Conservation (phyloP, 2,888 invertebrate species). For the Trilocha varians region DNA sequence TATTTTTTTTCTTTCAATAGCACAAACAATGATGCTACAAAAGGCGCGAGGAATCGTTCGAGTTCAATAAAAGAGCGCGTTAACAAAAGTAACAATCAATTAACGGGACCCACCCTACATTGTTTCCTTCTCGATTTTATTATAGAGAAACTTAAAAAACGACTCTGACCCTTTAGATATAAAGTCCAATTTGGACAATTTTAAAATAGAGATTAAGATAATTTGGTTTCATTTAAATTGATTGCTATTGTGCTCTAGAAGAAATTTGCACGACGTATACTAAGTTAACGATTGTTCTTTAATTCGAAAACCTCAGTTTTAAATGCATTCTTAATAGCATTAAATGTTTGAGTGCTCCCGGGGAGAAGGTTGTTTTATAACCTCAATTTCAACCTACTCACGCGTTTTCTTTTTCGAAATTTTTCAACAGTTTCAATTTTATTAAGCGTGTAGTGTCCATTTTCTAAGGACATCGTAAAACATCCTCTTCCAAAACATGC, state of each 20-base stretch:
- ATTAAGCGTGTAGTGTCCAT: no score
- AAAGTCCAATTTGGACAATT: slow-evolving; percentile 11
- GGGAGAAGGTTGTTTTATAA: no score
- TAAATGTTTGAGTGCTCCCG: not conserved
- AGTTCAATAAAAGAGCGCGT: slow-evolving; percentile 29
- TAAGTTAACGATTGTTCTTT: not conserved
- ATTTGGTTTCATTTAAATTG: slow-evolving; percentile 8
- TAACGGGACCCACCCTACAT: slow-evolving; percentile 29
- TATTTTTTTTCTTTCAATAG: slow-evolving; percentile 15
- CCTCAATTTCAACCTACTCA: no score
- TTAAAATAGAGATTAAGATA: slow-evolving; percentile 1
- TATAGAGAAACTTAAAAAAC: slow-evolving; percentile 7
- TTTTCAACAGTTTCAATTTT: no score
- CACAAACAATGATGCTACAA: slow-evolving; percentile 13
- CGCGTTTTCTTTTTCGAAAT: no score
- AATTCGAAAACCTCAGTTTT: not conserved
- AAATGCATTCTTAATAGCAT: not conserved
- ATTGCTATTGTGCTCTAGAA: slow-evolving; percentile 7
- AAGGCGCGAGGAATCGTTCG: slow-evolving; percentile 7
- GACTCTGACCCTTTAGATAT: not conserved
- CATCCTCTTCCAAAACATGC: no score
- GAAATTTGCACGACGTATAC: not conserved
- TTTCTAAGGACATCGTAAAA: no score
- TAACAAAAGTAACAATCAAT: slow-evolving; percentile 44
- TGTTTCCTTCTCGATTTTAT: slow-evolving; percentile 20